A percentile compares a stretch with the other conserved stretches of the same genome.
phyloP scores from a whole-genome alignment of 2,797 vertebrate genomes.

The Psittacula derbiana region DNA sequence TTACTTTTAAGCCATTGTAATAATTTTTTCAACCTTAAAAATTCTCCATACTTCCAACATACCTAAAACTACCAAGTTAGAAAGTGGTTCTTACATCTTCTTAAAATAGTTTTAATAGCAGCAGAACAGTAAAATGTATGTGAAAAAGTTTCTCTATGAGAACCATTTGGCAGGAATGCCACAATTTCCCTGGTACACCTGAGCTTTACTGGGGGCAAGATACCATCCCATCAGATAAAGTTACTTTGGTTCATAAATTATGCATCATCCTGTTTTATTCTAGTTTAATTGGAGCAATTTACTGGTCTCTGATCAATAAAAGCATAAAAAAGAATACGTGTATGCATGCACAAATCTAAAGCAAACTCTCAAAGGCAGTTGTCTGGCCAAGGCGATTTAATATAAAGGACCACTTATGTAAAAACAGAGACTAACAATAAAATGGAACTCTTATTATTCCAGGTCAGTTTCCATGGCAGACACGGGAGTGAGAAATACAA shows the following conservation, averaged over 20 bases:
- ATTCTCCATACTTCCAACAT: not conserved
- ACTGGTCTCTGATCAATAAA: slow-evolving; percentile 46
- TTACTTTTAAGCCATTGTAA: not conserved
- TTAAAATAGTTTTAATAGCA: slow-evolving; percentile 2
- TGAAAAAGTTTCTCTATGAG: not conserved
- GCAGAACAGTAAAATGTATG: not conserved
- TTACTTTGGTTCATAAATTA: slow-evolving; percentile 13
- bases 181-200: not conserved
- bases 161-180: not conserved
- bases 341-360: not conserved
- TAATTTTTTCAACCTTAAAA: slow-evolving; percentile 7
- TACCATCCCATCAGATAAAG: not conserved
- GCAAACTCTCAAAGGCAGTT: not conserved
- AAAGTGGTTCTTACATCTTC: not conserved
- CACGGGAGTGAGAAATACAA: not conserved
- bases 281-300: slow-evolving; percentile 44
- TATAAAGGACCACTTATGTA: not conserved
- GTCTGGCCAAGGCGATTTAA: not conserved
- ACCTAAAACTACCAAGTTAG: not conserved
- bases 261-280: not conserved
- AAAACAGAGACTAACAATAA: not conserved
- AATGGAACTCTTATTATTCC: not conserved
- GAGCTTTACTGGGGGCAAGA: not conserved
- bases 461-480: not conserved
- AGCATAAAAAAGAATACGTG: not conserved